A percentile compares a stretch with the other conserved stretches of the same genome.
These are phyloP conservation scores for Gari tellinella DNA, from an alignment of 2,888 invertebrate genomes.

Conservation along the genomic window DNA sequence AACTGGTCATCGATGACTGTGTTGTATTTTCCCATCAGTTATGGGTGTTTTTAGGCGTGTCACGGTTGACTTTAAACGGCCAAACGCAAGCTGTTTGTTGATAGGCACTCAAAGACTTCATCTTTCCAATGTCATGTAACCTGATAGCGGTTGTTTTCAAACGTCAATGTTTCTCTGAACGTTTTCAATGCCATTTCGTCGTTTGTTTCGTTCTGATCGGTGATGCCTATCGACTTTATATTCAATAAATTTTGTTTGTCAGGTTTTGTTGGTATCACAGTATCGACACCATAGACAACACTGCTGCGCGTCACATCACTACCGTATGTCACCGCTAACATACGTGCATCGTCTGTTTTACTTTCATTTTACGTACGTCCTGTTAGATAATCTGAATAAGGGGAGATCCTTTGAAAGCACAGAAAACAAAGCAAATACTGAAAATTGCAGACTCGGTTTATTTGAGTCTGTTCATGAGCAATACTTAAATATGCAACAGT, in stretches of 20 bases:
- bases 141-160: slow-evolving; percentile 19
- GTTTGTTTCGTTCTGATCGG: slow-evolving; percentile 1
- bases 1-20: slow-evolving; percentile 20
- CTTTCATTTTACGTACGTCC: neutral
- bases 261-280: neutral
- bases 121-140: slow-evolving; percentile 27
- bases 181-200: slow-evolving; percentile 20
- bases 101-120: slow-evolving; percentile 12
- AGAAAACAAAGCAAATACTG: too few relatives aligned
- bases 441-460: too few relatives aligned
- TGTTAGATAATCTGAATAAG: too few relatives aligned
- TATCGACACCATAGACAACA: neutral
- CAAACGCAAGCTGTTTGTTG: slow-evolving; percentile 26
- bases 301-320: neutral
- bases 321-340: slow-evolving; percentile 19
- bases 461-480: too few relatives aligned
- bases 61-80: slow-evolving; percentile 12
- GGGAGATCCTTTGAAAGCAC: too few relatives aligned
- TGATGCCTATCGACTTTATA: slow-evolving; percentile 6
- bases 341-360: neutral
- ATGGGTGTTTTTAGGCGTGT: slow-evolving; percentile 17
- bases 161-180: slow-evolving; percentile 15
- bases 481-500: too few relatives aligned
- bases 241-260: neutral
- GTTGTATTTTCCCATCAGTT: slow-evolving; percentile 17